Evolutionary conservation across 2,888 invertebrate species (phyloP), one percentile per base, ranked within the genome.

Genomic region (Rhamphomyia laevipes): DNA sequence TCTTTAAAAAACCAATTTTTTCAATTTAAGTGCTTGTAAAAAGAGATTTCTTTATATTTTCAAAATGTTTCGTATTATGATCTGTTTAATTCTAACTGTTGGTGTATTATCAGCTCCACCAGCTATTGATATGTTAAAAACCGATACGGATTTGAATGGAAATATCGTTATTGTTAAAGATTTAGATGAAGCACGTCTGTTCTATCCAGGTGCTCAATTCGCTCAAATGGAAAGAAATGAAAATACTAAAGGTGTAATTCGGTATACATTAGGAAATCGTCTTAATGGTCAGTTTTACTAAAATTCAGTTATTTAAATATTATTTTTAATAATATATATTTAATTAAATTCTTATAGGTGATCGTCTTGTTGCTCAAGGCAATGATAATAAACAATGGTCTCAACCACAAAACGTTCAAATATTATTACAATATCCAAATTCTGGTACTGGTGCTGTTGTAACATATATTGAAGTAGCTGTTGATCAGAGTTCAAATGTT

Each of bases 261-360:
- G 62, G 12, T 68, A 68, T 45, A 60, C 58, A 9, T 45, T 68
- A 21, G 68, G 68, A n/a, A 55, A 53, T 40, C 63, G 65, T 42
- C 38, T 63, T 16, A 11, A 54, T 35, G 60, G 68, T 68, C 49
- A 60, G 63, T 54, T 27, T 17, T 21, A 45, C 7, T 15, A 17
- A 31, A 37, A 40, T 37, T 30, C 33, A 45, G 1, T 1, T 3
- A 1, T 45, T 43, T 31, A 48, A 18, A 17, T 23, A 17, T 16
- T 15, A 23, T 43, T 37, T 10, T 42, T 40, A 30, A 13, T 44
- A 31, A 45, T 15, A 31, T 27, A 13, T 9, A 33, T 6, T 2
- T 33, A 45, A 4, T 33, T 31, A 10, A 33, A 41, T 15, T 9
- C 4, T 58, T 58, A 47, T 47, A 68, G 68, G 61, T 53, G 68